phyloP scores from a whole-genome alignment of 2,113 vertebrate species.

The Microtus montanus region DNA sequence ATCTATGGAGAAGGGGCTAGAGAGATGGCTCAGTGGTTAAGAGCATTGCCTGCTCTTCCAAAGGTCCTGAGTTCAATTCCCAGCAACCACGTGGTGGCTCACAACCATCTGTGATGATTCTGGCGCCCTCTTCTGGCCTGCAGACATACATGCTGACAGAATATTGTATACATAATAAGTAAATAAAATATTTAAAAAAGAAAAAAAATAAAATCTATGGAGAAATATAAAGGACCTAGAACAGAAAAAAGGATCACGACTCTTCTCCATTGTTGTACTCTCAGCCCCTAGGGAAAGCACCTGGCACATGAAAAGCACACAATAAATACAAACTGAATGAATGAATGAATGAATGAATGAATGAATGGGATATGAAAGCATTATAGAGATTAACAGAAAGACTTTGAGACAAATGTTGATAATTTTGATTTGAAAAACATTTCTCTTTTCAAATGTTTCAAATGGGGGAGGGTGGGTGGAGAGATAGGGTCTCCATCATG shows the following conservation, averaged over 20 bases:
- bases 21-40: no score
- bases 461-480: background rate
- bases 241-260: background rate
- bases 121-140: no score
- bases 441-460: no score
- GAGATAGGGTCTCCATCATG: background rate
- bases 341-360: background rate
- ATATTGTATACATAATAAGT: no score
- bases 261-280: background rate
- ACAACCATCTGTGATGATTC: no score
- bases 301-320: background rate
- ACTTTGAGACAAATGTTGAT: background rate
- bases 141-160: no score
- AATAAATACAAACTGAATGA: background rate
- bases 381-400: background rate
- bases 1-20: background rate
- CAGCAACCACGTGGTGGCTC: no score
- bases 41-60: no score
- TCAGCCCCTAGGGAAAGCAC: background rate
- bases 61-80: no score
- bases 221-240: background rate
- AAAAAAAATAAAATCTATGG: background rate
- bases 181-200: no score
- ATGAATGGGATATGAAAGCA: background rate
- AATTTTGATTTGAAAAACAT: slow-evolving; percentile 28